Evolutionary conservation across 2,797 vertebrate genomes (phyloP).

Genomic region (Cercopithecus neglectus): DNA sequence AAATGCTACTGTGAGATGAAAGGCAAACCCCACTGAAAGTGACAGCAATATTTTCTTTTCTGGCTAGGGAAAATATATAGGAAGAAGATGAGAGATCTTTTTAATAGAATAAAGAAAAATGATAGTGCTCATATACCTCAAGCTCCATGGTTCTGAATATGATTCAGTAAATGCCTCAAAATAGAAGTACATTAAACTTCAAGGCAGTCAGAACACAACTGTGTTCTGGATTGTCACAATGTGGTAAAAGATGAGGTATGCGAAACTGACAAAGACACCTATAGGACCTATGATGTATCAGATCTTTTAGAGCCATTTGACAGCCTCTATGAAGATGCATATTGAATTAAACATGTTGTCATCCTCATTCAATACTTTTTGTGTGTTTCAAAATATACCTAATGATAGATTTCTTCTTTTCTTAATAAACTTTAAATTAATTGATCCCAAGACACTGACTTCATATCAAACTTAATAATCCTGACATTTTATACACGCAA

Average conservation of each 20-base stretch:
- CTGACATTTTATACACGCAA: conserved; percentile 73
- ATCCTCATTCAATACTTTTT: conserved; percentile 18
- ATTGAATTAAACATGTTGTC: conserved; percentile 47
- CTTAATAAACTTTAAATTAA: conserved; percentile 72
- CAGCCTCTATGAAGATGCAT: neutral
- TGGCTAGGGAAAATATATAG: conserved; percentile 67
- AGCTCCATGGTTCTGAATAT: conserved; percentile 46
- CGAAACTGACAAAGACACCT: conserved; percentile 44
- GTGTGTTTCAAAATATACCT: conserved; percentile 71
- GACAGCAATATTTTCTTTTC: conserved; percentile 79
- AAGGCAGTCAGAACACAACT: conserved; percentile 2
- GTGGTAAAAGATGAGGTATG: neutral
- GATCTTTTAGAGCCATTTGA: conserved; percentile 49
- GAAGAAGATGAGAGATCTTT: conserved; percentile 67
- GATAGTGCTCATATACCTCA: conserved; percentile 61
- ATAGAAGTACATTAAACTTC: conserved; percentile 56
- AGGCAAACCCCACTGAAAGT: conserved; percentile 77
- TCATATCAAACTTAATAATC: conserved; percentile 73
- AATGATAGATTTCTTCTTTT: conserved; percentile 65
- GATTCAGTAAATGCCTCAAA: conserved; percentile 74
- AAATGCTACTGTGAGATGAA: conserved; percentile 80
- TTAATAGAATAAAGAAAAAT: conserved; percentile 74
- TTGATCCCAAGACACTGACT: conserved; percentile 71
- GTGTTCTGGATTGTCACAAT: conserved; percentile 29
- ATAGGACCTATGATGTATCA: neutral